Conservation (phyloP, 2,113 vertebrate genomes). For the Trogon melanurus region DNA sequence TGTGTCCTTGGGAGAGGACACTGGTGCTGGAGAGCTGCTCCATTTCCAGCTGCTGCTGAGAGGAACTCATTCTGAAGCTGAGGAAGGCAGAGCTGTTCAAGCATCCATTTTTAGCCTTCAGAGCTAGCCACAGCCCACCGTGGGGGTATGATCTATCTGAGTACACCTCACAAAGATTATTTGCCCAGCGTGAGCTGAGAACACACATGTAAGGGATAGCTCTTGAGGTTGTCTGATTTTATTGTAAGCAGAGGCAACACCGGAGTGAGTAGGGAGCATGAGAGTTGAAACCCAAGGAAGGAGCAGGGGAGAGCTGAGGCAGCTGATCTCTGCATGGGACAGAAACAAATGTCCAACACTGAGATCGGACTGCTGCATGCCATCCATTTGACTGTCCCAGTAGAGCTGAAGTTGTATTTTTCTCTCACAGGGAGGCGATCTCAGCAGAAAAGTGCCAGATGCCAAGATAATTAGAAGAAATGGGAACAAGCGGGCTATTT, state of each 20-base stretch:
- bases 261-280: not conserved
- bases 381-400: not conserved
- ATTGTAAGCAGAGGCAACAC: not conserved
- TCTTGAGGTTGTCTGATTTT: not conserved
- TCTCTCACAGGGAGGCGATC: not conserved
- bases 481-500: not conserved
- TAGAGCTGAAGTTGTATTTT: not conserved
- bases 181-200: not conserved
- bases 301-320: not conserved
- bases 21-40: not conserved
- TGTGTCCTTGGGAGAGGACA: not conserved
- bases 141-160: rapidly evolving
- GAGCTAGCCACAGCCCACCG: not conserved
- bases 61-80: not conserved
- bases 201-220: not conserved
- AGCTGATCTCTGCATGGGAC: not conserved
- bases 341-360: not conserved
- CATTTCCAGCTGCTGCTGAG: not conserved
- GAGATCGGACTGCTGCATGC: not conserved
- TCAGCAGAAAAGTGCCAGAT: not conserved
- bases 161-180: not conserved
- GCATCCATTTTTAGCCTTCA: not conserved
- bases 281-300: not conserved
- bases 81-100: not conserved
- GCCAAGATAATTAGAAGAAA: not conserved